Evolutionary conservation across 2,797 vertebrate genomes (phyloP).

Genomic region (Tenualosa ilisha): DNA sequence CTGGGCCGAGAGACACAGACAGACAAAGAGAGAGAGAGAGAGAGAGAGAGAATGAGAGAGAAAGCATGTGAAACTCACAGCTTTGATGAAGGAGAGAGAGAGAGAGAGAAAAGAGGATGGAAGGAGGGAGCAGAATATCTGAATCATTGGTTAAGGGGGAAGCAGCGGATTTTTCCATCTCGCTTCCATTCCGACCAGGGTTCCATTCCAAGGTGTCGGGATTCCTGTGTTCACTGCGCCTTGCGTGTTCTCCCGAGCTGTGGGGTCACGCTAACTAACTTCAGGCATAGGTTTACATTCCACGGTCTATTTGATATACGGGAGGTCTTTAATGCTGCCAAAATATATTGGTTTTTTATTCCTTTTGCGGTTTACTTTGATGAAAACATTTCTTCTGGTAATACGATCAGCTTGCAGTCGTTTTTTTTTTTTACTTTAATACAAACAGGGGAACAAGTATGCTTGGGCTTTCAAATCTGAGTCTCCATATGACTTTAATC

Average conservation of each 20-base stretch:
- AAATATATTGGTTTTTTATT: not conserved
- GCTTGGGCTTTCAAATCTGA: not conserved
- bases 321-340: constrained; percentile 3
- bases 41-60: not conserved
- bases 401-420: not conserved
- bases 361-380: constrained; percentile 5
- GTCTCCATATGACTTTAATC: not conserved
- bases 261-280: constrained; percentile 17
- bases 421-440: not conserved
- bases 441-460: not conserved
- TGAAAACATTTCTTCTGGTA: constrained; percentile 18
- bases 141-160: not conserved
- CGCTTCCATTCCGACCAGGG: not conserved
- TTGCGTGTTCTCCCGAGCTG: not conserved
- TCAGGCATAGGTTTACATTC: constrained; percentile 20
- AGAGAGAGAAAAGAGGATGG: not conserved
- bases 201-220: constrained; percentile 21
- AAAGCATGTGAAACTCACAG: not conserved
- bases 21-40: not conserved
- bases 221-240: not conserved
- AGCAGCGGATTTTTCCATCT: constrained; percentile 13
- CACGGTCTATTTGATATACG: not conserved
- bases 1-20: not conserved
- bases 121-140: not conserved
- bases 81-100: not conserved